phyloP scores from a whole-genome alignment of 2,113 vertebrate genomes.

The Bucco capensis region DNA sequence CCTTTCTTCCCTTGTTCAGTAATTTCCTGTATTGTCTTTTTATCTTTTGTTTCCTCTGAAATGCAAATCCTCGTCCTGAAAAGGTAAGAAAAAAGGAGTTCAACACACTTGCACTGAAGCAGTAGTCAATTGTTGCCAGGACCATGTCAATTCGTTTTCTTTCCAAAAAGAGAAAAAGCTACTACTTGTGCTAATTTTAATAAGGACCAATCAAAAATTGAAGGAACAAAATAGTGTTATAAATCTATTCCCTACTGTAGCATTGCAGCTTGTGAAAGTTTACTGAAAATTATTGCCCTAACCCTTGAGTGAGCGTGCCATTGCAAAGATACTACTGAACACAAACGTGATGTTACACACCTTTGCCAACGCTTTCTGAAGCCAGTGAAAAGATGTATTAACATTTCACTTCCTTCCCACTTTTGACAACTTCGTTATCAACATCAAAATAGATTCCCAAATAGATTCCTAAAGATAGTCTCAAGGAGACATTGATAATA shows the following conservation, averaged over 20 bases:
- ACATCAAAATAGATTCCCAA: neutral
- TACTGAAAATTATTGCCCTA: neutral
- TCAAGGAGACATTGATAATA: neutral
- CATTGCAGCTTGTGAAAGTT: neutral
- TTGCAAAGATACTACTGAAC: neutral
- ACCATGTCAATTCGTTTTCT: neutral
- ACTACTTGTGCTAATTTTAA: neutral
- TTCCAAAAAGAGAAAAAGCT: neutral
- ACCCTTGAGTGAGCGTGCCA: neutral
- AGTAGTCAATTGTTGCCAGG: neutral
- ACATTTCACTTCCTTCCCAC: neutral
- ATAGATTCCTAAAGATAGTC: rapidly evolving
- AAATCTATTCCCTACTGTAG: neutral
- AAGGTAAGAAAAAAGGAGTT: neutral
- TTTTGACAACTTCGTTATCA: neutral
- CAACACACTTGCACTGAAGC: neutral
- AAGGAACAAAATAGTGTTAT: neutral
- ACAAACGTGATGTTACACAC: rapidly evolving
- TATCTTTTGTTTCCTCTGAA: constrained; percentile 84
- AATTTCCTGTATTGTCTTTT: constrained; percentile 86
- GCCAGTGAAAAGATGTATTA: neutral
- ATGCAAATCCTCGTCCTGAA: constrained; percentile 90
- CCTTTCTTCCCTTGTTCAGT: constrained; percentile 73
- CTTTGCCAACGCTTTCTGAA: neutral
- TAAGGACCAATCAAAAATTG: rapidly evolving